These are phyloP conservation scores for Drosophila lacteicornis DNA, from an alignment of 1,140 invertebrate genomes.

Conservation along the genomic window DNA sequence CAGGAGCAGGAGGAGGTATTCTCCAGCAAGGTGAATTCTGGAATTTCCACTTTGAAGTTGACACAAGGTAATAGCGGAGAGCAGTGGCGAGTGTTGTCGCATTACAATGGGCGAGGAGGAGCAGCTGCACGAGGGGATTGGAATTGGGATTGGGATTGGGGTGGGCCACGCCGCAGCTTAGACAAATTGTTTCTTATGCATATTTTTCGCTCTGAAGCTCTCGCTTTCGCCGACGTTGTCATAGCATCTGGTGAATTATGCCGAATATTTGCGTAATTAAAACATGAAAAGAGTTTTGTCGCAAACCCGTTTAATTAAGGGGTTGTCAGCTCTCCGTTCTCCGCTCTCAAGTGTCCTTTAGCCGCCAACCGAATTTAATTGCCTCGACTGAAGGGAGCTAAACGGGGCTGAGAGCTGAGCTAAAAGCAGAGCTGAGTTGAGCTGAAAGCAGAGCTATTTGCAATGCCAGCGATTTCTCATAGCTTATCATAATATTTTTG, in stretches of 20 bases:
- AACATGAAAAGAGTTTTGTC: constrained; percentile 77
- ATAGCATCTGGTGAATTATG: constrained; percentile 70
- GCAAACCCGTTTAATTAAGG: constrained; percentile 76
- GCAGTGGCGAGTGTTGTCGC: constrained; percentile 24
- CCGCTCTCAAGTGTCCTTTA: constrained; percentile 33
- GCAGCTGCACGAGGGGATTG: neutral
- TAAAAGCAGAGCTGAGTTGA: neutral
- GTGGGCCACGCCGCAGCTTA: constrained; percentile 55
- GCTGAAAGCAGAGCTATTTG: neutral
- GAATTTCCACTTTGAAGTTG: constrained; percentile 53
- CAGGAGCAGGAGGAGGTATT: constrained; percentile 21
- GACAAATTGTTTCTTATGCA: constrained; percentile 70
- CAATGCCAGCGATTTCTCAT: constrained; percentile 40
- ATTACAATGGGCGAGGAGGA: constrained; percentile 27
- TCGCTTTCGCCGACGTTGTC: constrained; percentile 16
- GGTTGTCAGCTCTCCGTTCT: constrained; percentile 4
- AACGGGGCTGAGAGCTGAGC: too few species aligned
- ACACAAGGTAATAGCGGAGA: constrained; percentile 23
- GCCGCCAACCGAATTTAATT: constrained; percentile 56
- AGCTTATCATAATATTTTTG: constrained; percentile 38
- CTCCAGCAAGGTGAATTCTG: constrained; percentile 38
- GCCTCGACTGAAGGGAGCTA: neutral
- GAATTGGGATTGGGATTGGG: neutral
- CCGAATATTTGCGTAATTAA: constrained; percentile 78
- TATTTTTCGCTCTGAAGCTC: constrained; percentile 46